phyloP scores from a whole-genome alignment of 2,888 invertebrate genomes.

The Mechanitis mazaeus region DNA sequence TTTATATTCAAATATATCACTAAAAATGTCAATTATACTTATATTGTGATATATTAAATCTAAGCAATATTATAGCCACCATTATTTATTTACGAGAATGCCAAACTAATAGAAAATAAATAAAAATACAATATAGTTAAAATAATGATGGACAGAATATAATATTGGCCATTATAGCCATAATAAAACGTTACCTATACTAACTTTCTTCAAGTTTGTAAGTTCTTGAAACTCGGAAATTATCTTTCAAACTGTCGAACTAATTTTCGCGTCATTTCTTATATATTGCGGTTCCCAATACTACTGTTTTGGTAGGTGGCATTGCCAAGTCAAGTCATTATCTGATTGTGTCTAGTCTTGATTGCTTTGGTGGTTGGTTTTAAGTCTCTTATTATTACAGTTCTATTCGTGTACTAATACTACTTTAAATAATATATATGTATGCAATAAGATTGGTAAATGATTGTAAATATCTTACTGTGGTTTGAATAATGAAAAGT shows the following conservation, averaged over 20 bases:
- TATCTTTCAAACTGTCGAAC: conserved; percentile 18
- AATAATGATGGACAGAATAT: not conserved
- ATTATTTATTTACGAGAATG: not conserved
- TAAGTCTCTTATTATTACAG: not conserved
- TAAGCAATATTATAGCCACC: too few relatives aligned
- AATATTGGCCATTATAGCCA: conserved; percentile 2
- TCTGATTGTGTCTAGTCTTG: conserved; percentile 8
- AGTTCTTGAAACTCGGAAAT: conserved; percentile 9
- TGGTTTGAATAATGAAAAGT: not conserved
- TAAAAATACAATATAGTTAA: not conserved
- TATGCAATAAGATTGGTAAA: too few relatives aligned
- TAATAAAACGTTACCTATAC: conserved; percentile 1
- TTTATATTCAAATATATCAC: too few relatives aligned
- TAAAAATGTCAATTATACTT: too few relatives aligned
- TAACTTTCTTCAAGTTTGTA: not conserved
- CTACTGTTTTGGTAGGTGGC: conserved; percentile 16
- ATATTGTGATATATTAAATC: too few relatives aligned
- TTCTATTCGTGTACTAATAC: not conserved
- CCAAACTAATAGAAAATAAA: not conserved
- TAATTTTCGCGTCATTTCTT: conserved; percentile 23
- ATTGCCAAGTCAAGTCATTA: conserved; percentile 26
- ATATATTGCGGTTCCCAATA: conserved; percentile 20
- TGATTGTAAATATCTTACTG: too few relatives aligned
- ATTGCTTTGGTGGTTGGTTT: not conserved
- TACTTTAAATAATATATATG: too few relatives aligned